Conservation (phyloP, 2,113 vertebrate species). For the Mirounga angustirostris region DNA sequence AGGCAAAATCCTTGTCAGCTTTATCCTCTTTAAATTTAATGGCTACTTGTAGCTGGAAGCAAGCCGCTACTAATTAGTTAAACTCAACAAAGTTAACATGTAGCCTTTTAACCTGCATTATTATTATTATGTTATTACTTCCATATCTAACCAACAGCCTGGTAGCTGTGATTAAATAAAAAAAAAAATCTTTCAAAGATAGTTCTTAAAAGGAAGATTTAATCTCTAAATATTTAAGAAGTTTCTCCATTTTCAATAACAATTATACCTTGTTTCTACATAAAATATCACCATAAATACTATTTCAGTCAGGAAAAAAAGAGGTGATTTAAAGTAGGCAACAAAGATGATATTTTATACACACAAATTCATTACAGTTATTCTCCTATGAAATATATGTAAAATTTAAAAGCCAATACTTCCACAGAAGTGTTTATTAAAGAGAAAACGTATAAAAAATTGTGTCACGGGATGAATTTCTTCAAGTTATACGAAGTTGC, state of each 20-base stretch:
- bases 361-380: background rate
- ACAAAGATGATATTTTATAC: background rate
- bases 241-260: background rate
- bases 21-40: conserved; percentile 66
- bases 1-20: conserved; percentile 39
- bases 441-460: background rate
- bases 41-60: conserved; percentile 39
- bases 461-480: background rate
- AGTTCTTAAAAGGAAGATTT: background rate
- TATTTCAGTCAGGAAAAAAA: background rate
- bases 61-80: conserved; percentile 56
- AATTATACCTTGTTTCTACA: background rate
- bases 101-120: background rate
- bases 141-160: background rate
- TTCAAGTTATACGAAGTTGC: background rate
- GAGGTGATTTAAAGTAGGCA: background rate
- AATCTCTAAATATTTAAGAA: background rate
- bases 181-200: background rate
- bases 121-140: background rate
- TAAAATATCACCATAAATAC: background rate
- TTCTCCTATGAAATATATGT: background rate
- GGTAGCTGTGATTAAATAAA: background rate
- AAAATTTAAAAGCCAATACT: background rate
- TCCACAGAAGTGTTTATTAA: background rate
- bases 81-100: conserved; percentile 74